Evolutionary conservation across 2,888 invertebrate species (phyloP).

Genomic region (Caenorhabditis plicata): DNA sequence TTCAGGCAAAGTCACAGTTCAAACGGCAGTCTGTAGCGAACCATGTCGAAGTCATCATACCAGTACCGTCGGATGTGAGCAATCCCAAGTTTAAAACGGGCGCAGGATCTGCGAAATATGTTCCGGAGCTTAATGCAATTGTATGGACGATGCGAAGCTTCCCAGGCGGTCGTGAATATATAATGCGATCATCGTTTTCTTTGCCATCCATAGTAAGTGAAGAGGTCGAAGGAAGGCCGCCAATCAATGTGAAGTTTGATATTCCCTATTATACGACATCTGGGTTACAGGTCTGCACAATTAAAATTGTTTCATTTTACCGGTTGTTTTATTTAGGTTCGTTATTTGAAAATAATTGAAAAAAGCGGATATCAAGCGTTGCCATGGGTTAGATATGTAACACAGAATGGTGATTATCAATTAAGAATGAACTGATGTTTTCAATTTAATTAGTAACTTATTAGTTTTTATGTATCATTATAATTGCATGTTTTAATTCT

Average conservation of each 20-base stretch:
- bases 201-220: slow-evolving; percentile 91
- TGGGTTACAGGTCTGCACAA: slow-evolving; percentile 81
- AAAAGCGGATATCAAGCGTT: slow-evolving; percentile 98
- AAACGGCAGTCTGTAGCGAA: slow-evolving; percentile 96
- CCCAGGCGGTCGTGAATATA: slow-evolving; percentile 86
- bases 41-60: slow-evolving; percentile 94
- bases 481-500: too few species aligned
- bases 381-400: slow-evolving; percentile 98
- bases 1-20: slow-evolving; percentile 88
- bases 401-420: slow-evolving; percentile 98
- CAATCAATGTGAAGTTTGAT: slow-evolving; percentile 97
- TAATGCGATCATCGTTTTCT: slow-evolving; percentile 97
- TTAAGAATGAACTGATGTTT: slow-evolving; percentile 75
- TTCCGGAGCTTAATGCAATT: slow-evolving; percentile 91
- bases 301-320: neutral
- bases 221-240: slow-evolving; percentile 91
- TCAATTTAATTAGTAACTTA: too few species aligned
- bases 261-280: slow-evolving; percentile 98
- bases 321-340: slow-evolving; percentile 70
- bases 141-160: slow-evolving; percentile 75
- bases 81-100: slow-evolving; percentile 81
- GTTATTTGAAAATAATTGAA: slow-evolving; percentile 95
- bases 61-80: slow-evolving; percentile 92
- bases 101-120: slow-evolving; percentile 79
- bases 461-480: too few species aligned